phyloP scores from a whole-genome alignment of 2,888 invertebrate genomes.

The Endotricha flammealis region DNA sequence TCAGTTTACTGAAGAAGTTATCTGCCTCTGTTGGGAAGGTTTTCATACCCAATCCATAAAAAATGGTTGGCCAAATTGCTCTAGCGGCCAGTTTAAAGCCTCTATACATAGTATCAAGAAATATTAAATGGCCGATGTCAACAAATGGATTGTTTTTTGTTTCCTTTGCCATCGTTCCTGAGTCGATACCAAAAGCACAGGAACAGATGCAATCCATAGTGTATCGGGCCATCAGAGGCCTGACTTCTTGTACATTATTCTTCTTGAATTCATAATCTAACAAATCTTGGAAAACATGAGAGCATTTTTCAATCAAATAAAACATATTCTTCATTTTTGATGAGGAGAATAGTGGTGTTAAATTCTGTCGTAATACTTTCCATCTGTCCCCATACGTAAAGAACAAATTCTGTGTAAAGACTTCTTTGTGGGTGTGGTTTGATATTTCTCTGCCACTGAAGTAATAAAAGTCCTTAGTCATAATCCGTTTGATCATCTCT shows the following conservation, averaged over 20 bases:
- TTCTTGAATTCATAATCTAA: conserved; percentile 22
- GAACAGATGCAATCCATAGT: conserved; percentile 45
- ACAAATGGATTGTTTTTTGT: conserved; percentile 21
- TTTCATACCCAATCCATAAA: conserved; percentile 35
- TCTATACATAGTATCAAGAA: conserved; percentile 16
- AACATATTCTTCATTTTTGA: conserved; percentile 54
- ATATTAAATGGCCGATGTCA: conserved; percentile 29
- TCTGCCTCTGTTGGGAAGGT: conserved; percentile 28
- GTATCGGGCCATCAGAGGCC: conserved; percentile 28
- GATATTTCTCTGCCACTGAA: conserved; percentile 41
- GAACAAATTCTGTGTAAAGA: conserved; percentile 34
- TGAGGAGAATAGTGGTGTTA: conserved; percentile 44
- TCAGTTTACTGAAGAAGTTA: conserved; percentile 31
- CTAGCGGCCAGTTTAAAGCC: conserved; percentile 25
- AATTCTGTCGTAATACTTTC: conserved; percentile 45
- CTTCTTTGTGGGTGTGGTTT: conserved; percentile 31
- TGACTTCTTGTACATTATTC: conserved; percentile 24
- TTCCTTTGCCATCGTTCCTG: conserved; percentile 23
- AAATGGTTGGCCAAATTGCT: conserved; percentile 40
- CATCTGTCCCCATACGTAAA: conserved; percentile 41
- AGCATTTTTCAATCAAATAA: conserved; percentile 24
- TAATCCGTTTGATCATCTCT: conserved; percentile 35
- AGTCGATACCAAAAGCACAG: conserved; percentile 34
- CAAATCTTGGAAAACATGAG: conserved; percentile 27
- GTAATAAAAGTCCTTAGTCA: conserved; percentile 43